Evolutionary conservation across 2,888 invertebrate genomes (phyloP), one percentile per base, ranked within the genome.

Genomic region (Anthophora plumipes): DNA sequence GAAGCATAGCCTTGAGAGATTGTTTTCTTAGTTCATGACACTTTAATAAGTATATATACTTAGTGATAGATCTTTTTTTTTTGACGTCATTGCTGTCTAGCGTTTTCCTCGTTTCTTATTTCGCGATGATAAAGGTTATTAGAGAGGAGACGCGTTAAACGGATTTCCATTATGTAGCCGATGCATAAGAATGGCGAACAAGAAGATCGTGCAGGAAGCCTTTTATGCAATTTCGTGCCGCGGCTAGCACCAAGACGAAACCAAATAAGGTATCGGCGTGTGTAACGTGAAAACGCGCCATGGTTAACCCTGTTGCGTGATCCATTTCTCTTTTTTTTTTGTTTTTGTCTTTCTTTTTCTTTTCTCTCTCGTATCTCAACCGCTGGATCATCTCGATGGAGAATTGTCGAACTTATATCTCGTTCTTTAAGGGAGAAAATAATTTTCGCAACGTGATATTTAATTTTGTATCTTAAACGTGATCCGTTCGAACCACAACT

Each of bases 211-310:
- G 67, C 61, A 12, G 71, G 81, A 80, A 72, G 59, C 71, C 80
- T 82, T 82, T 76, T 80, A 74, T 78, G 72, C 67, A 70, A 79
- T 79, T 81, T 74, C 67, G 52, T 80, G 80, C 46, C 50, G 67
- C 54, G 14, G 52, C 31, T 50, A 22, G 72, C 60, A 63, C 55
- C 68, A 80, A 80, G 71, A 69, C 72, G 81, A 75, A 82, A 82
- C 82, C 82, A 82, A 82, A 80, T 82, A 82, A 80, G 82, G 82
- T 46, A 60, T 31, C 55, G n/a, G 14, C 5, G 48, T 43, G 69
- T 57, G 73, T 46, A 50, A 60, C 63, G 81, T 39, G 70, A 80
- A 82, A 82, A 80, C 59, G 9, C 22, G 11, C 22, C 48, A 50
- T 22, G 61, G 63, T 54, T 46, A 41, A 64, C 69, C 46, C 77